A percentile compares a stretch with the other conserved stretches of the same genome.
Evolutionary conservation across 2,113 vertebrate genomes (phyloP).

Genomic region (Archocentrus centrarchus): DNA sequence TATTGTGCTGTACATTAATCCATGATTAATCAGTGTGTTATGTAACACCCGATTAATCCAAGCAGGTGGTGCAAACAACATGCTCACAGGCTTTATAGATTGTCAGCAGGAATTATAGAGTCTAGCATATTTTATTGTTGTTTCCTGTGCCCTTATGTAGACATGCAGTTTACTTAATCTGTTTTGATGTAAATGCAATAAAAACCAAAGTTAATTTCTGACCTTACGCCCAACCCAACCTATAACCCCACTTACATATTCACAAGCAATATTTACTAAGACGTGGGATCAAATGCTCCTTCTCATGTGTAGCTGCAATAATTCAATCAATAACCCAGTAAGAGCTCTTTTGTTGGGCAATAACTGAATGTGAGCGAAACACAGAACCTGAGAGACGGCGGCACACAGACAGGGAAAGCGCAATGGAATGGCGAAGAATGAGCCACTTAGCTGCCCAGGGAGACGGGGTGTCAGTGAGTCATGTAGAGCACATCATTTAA

Average conservation of each 20-base stretch:
- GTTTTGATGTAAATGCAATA: not conserved
- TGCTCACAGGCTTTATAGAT: not conserved
- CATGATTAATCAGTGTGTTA: slow-evolving; percentile 13
- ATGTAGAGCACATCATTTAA: slow-evolving; percentile 68
- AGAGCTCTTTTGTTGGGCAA: slow-evolving; percentile 37
- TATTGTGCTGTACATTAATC: slow-evolving; percentile 14
- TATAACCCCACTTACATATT: slow-evolving; percentile 3
- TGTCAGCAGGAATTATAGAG: not conserved
- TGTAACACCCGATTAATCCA: not conserved
- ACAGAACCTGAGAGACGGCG: slow-evolving; percentile 16
- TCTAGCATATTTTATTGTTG: not conserved
- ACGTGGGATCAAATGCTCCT: slow-evolving; percentile 16
- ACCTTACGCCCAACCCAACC: not conserved
- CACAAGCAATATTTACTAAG: not conserved
- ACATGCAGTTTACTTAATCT: not conserved
- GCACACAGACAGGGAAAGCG: slow-evolving; percentile 16
- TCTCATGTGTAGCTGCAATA: slow-evolving; percentile 9
- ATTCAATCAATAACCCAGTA: slow-evolving; percentile 38
- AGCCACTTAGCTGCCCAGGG: slow-evolving; percentile 71
- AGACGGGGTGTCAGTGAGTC: slow-evolving; percentile 71
- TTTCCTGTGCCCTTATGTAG: not conserved
- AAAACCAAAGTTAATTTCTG: not conserved
- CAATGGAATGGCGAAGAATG: slow-evolving; percentile 62
- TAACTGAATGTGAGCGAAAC: slow-evolving; percentile 28
- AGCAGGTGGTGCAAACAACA: slow-evolving; percentile 13